Conservation (phyloP, 35 echinoderm and acorn worm genomes). For the Anneissia japonica region DNA sequence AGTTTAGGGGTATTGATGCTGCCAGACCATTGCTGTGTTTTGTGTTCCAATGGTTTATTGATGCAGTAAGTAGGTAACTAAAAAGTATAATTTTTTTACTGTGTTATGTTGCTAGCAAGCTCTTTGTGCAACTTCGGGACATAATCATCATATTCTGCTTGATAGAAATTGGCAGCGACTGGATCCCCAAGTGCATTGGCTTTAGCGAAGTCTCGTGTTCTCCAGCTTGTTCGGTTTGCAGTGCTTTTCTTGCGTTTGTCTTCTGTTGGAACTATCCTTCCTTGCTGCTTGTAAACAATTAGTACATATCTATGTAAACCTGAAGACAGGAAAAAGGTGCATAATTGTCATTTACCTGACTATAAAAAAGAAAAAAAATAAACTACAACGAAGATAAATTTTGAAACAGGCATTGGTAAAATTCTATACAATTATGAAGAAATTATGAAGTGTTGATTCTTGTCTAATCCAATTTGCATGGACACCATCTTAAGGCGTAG, state of each 20-base stretch:
- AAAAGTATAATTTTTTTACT: too few species aligned
- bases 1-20: too few species aligned
- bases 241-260: constrained; percentile 20
- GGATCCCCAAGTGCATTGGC: constrained; percentile 67
- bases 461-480: too few species aligned
- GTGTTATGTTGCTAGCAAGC: not conserved
- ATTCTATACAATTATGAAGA: too few species aligned
- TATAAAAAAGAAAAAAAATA: not conserved
- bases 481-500: too few species aligned
- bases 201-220: constrained; percentile 49
- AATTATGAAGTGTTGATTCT: too few species aligned
- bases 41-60: too few species aligned
- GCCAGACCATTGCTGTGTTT: too few species aligned
- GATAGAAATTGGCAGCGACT: constrained; percentile 74
- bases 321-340: too few species aligned
- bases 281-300: constrained; percentile 96
- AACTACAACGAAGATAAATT: not conserved
- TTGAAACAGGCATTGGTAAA: not conserved
- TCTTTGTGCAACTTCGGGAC: constrained; percentile 56
- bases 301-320: constrained; percentile 88
- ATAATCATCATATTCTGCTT: constrained; percentile 91
- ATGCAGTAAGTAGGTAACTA: too few species aligned
- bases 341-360: not conserved
- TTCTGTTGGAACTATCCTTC: constrained; percentile 34
- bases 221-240: constrained; percentile 47